Conservation (phyloP, 2,113 vertebrate species). For the Aviceda subcristata region DNA sequence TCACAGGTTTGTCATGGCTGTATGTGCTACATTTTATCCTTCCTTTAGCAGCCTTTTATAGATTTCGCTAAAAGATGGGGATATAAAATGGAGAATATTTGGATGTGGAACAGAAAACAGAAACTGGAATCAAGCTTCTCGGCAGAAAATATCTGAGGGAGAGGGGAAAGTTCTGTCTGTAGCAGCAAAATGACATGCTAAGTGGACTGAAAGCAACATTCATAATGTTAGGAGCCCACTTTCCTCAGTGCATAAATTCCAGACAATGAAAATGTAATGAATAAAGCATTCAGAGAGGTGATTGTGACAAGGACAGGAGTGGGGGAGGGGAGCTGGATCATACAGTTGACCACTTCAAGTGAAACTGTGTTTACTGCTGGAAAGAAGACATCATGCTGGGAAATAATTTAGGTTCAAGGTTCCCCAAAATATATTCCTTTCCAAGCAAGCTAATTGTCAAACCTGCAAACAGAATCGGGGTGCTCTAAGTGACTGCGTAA, state of each 20-base stretch:
- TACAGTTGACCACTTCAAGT: background rate
- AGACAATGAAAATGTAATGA: constrained; percentile 36
- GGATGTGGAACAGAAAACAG: background rate
- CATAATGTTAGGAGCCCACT: constrained; percentile 1
- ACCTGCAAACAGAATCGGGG: background rate
- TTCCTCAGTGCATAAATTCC: constrained; percentile 21
- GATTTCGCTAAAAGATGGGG: background rate
- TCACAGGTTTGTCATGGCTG: background rate
- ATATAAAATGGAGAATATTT: background rate
- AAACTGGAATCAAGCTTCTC: background rate
- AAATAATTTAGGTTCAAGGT: background rate
- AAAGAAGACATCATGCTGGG: background rate
- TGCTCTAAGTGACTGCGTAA: background rate
- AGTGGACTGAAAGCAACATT: constrained; percentile 17
- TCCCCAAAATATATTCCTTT: background rate
- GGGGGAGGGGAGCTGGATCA: background rate
- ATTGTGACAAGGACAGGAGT: constrained; percentile 18
- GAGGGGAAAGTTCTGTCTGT: background rate
- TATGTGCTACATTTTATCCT: background rate
- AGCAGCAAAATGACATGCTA: background rate
- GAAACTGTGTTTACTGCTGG: background rate
- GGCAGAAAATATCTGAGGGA: background rate
- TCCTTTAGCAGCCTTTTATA: background rate
- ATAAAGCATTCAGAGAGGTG: constrained; percentile 37
- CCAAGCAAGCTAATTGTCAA: background rate